Percentiles rank a stretch among this genome's conserved stretches.
phyloP scores from a whole-genome alignment of 2,113 vertebrate genomes.

The Phrynosoma blainvillii region DNA sequence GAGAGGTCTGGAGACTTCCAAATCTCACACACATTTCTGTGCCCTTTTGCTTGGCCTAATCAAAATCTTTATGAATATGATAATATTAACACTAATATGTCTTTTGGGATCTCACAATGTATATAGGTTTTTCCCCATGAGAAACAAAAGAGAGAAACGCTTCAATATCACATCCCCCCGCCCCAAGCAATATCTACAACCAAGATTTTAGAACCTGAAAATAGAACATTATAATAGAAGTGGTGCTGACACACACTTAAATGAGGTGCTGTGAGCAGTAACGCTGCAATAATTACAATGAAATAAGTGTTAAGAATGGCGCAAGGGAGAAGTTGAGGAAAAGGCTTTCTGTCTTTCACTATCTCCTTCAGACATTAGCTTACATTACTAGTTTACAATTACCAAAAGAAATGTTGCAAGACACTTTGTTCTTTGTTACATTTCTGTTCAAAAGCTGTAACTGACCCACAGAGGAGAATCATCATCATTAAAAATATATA shows the following conservation, averaged over 20 bases:
- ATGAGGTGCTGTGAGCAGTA: slow-evolving; percentile 49
- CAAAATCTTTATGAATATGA: neutral
- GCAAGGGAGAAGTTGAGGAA: neutral
- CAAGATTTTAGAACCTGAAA: slow-evolving; percentile 45
- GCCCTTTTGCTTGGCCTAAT: neutral
- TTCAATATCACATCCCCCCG: slow-evolving; percentile 8
- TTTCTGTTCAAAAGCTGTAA: slow-evolving; percentile 61
- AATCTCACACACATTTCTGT: neutral
- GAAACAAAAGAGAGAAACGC: neutral
- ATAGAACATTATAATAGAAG: slow-evolving; percentile 51
- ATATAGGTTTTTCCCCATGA: slow-evolving; percentile 6
- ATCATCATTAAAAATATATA: slow-evolving; percentile 28
- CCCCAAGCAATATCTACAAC: slow-evolving; percentile 31
- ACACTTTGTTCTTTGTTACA: slow-evolving; percentile 45
- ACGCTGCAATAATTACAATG: slow-evolving; percentile 55
- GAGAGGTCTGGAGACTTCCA: neutral
- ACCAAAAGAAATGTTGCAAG: slow-evolving; percentile 46
- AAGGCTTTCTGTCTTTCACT: slow-evolving; percentile 36
- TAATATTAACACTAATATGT: neutral
- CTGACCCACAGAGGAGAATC: slow-evolving; percentile 65
- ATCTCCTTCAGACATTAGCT: slow-evolving; percentile 48
- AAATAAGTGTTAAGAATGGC: slow-evolving; percentile 53
- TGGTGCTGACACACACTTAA: slow-evolving; percentile 51
- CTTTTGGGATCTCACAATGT: neutral
- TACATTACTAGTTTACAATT: slow-evolving; percentile 49